Evolutionary conservation across 2,113 vertebrate genomes (phyloP).

Genomic region (Erythrocercus mccallii): DNA sequence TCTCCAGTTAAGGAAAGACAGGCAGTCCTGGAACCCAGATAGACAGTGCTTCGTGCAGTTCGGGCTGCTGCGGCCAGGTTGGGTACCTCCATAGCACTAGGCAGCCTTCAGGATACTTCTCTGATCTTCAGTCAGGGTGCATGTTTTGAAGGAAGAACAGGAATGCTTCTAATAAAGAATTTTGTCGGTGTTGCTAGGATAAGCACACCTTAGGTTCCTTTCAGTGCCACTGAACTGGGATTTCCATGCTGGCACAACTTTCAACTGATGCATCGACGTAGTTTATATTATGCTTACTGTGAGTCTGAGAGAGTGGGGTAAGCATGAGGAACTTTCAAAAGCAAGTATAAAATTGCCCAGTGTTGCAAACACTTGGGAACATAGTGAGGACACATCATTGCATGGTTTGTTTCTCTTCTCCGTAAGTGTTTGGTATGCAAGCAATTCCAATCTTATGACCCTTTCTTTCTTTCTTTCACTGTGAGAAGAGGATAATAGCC

Average conservation of each 20-base stretch:
- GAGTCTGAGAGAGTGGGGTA: background rate
- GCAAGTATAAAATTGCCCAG: background rate
- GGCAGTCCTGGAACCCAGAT: background rate
- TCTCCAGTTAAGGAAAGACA: background rate
- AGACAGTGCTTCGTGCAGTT: background rate
- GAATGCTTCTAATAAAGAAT: background rate
- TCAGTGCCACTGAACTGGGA: background rate
- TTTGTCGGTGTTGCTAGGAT: background rate
- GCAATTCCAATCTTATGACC: background rate
- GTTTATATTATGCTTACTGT: background rate
- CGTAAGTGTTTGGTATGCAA: background rate
- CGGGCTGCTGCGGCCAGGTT: background rate
- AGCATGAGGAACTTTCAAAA: background rate
- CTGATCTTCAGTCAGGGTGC: background rate
- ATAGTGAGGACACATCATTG: background rate
- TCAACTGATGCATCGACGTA: background rate
- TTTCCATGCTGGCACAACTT: background rate
- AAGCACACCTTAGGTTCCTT: background rate
- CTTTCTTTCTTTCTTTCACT: background rate
- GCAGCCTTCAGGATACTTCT: background rate
- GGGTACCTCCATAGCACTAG: background rate
- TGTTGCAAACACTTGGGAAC: background rate
- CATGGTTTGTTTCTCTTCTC: background rate
- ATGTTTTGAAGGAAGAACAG: background rate
- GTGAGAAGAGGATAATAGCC: background rate